phyloP scores from a whole-genome alignment of 2,113 vertebrate species.

The Anser brachyrhynchus region DNA sequence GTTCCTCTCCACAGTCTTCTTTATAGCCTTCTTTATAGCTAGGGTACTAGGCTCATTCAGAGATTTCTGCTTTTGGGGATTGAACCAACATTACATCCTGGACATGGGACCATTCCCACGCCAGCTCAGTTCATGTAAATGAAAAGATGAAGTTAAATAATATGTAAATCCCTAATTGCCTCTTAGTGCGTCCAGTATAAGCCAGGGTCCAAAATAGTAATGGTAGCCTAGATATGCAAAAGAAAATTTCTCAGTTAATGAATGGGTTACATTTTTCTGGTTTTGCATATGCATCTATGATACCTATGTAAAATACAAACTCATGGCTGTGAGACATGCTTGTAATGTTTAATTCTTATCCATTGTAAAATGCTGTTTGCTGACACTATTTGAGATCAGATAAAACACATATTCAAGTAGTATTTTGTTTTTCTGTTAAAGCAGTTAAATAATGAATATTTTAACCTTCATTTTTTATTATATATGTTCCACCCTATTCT shows the following conservation, averaged over 20 bases:
- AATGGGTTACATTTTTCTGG: neutral
- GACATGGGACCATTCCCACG: rapidly evolving
- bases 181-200: neutral
- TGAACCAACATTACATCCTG: neutral
- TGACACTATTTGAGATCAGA: neutral
- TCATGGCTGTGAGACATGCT: neutral
- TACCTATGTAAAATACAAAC: neutral
- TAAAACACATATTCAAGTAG: neutral
- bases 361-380: neutral
- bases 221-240: neutral
- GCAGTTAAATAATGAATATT: neutral
- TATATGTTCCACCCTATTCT: neutral
- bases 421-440: neutral
- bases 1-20: neutral
- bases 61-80: neutral
- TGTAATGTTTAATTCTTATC: neutral
- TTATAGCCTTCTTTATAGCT: neutral
- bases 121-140: neutral
- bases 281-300: neutral
- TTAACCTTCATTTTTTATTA: neutral
- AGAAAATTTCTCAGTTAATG: neutral
- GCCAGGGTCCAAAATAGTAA: neutral
- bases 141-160: neutral
- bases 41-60: rapidly evolving
- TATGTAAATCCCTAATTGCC: neutral